Base-by-base conservation (phyloP, 2,797 vertebrate genomes). In the Vultur gryphus region DNA sequence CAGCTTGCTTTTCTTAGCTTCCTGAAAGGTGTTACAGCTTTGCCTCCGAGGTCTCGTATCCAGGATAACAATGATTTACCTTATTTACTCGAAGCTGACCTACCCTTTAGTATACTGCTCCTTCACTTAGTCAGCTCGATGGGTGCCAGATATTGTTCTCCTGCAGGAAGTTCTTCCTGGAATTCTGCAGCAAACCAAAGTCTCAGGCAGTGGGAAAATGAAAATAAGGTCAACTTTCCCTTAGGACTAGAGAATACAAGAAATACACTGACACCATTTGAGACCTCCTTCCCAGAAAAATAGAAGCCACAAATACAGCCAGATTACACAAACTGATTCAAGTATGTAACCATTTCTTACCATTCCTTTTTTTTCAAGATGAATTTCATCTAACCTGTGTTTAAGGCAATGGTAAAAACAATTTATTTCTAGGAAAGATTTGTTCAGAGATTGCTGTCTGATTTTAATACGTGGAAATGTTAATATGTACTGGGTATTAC, bases 81-180 rank as follows among this genome's bases (percentile, higher is more conserved):
- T 97, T 96, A 95, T 94, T 97, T 97, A 96, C 97, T 98, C 8
- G 8, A 61, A 83, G 87, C 76, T 96, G 97, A 97, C 96, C 95
- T 97, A 85, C 83, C 95, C 96, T 97, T 96, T 97, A 91, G 94
- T 95, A 95, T 96, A 90, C 94, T 97, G 84, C 72, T 97, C 88
- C 97, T 97, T 97, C 94, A 97, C 93, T 96, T 93, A 97, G 95
- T 98, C 95, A 97, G 96, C 96, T 94, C 52, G 29, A 94, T 75
- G 62, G 77, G 78, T 97, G 95, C 96, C 96, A 98, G 97, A 98
- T 97, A 98, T 96, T 98, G 96, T 98, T 98, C 93, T 97, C 85
- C 94, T 97, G 96, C 95, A 97, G 97, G 95, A 98, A 97, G 94
- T 97, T 97, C 96, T 98, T 98, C 97, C 98, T 95, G 97, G 97